A percentile compares a stretch with the other conserved stretches of the same genome.
Conservation (phyloP, 2,113 vertebrate species). For the Ochotona curzoniae region DNA sequence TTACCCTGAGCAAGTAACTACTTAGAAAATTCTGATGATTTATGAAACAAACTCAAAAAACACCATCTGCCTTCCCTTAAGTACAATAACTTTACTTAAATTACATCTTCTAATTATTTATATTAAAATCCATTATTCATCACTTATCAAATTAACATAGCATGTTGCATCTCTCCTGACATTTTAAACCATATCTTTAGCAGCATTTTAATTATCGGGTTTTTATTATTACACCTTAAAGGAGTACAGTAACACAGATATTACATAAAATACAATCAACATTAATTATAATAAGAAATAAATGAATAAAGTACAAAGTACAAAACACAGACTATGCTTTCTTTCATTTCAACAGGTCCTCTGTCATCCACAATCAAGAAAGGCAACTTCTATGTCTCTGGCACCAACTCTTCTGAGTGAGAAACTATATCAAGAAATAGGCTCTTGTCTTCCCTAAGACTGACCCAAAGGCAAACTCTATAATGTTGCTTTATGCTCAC, state of each 20-base stretch:
- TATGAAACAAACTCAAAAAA: constrained; percentile 44
- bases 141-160: constrained; percentile 38
- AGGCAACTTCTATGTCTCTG: neutral
- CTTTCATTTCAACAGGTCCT: constrained; percentile 33
- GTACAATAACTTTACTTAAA: constrained; percentile 36
- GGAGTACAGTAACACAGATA: neutral
- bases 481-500: neutral
- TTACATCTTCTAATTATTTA: constrained; percentile 55
- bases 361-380: neutral
- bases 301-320: constrained; percentile 31
- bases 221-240: constrained; percentile 61
- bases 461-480: constrained; percentile 23
- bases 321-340: constrained; percentile 45
- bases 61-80: constrained; percentile 28
- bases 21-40: constrained; percentile 18
- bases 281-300: neutral
- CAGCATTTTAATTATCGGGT: constrained; percentile 55
- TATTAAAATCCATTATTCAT: constrained; percentile 63
- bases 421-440: neutral
- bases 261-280: constrained; percentile 51
- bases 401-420: neutral
- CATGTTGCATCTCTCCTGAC: constrained; percentile 31
- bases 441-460: neutral
- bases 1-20: constrained; percentile 14
- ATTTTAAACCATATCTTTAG: constrained; percentile 61